Base-by-base conservation (phyloP, 2,888 invertebrate genomes). In the Pseudolycoriella hygida region DNA sequence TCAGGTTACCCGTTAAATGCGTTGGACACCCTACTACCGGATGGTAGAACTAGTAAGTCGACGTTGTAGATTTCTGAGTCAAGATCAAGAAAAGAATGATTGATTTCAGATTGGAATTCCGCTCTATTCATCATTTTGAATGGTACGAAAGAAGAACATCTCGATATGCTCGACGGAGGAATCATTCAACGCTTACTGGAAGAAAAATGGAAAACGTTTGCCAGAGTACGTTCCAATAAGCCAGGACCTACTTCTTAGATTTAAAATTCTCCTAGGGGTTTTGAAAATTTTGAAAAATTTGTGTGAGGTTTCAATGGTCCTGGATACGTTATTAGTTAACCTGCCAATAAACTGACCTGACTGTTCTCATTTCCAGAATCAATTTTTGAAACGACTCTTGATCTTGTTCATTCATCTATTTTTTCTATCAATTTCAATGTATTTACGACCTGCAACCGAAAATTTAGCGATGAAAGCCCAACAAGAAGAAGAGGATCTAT, bases 171-270 rank as follows among this genome's bases (percentile, higher is more conserved):
- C 56, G 94, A 94, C 59, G 94, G 96, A 42, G 97, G 97, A 25
- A 97, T 98, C 46, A 96, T 98, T 57, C 93, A 96, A 61, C 77
- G 93, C 56, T 68, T 98, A 42, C 72, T 98, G 15, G 96, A 96
- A 64, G 97, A 98, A 66, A 98, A 98, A 64, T 98, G 98, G 98
- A 96, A 97, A 66, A 93, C 94, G 1, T 98, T 93, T 69, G 98
- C 94, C 19, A 76, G 86, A 68, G 89, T 89, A 70, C 58, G 17
- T 17, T 2, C 2, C 14, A 25, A n/a, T 25, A 14, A 31, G 8
- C 15, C 17, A n/a, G n/a, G n/a, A n/a, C n/a, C n/a, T n/a, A n/a
- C n/a, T n/a, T n/a, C n/a, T n/a, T n/a, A n/a, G n/a, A n/a, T n/a
- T n/a, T n/a, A n/a, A n/a, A n/a, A n/a, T n/a, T n/a, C n/a, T n/a